Evolutionary conservation across 1,140 invertebrate genomes (phyloP).

Genomic region (Periplaneta americana): DNA sequence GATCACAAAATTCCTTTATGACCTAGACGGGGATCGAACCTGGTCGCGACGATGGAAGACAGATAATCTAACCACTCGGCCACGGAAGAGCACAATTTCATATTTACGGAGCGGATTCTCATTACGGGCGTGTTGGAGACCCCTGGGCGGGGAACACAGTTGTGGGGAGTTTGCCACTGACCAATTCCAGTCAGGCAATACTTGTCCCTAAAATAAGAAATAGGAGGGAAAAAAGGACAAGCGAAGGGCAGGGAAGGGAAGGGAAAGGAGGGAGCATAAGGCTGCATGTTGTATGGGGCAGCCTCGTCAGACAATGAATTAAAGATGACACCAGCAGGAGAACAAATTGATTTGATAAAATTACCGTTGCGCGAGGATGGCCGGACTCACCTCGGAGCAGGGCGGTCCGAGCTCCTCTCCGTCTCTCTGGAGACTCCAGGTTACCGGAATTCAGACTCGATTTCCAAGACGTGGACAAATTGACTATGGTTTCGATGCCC

Average conservation of each 20-base stretch:
- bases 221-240: not conserved
- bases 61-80: too few species aligned
- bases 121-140: not conserved
- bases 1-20: too few species aligned
- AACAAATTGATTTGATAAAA: slow-evolving; percentile 17
- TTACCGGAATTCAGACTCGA: not conserved
- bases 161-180: not conserved
- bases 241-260: not conserved
- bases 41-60: too few species aligned
- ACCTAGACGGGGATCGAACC: too few species aligned
- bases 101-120: too few species aligned
- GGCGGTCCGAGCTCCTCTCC: not conserved
- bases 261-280: not conserved
- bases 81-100: too few species aligned
- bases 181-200: slow-evolving; percentile 10
- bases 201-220: slow-evolving; percentile 1
- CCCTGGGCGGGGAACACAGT: not conserved
- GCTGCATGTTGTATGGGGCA: not conserved
- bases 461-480: not conserved
- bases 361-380: slow-evolving; percentile 1
- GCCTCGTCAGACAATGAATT: slow-evolving; percentile 8
- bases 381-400: not conserved
- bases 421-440: not conserved
- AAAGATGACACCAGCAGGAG: slow-evolving; percentile 8
- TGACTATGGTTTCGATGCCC: not conserved